phyloP scores from a whole-genome alignment of 2,113 vertebrate genomes.

The Bos javanicus region DNA sequence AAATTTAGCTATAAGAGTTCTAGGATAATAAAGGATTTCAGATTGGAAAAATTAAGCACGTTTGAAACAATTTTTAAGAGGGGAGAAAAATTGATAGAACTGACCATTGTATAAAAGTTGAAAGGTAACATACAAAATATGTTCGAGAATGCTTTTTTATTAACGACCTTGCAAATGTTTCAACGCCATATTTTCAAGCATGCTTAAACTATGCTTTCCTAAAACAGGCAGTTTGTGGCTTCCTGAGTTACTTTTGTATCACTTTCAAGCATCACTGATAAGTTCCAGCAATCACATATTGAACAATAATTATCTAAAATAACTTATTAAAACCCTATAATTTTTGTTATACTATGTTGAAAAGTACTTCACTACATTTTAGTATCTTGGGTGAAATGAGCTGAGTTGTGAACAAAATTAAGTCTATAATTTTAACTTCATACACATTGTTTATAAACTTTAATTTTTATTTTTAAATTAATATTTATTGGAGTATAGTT shows the following conservation, averaged over 20 bases:
- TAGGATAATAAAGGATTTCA: neutral
- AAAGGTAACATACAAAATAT: constrained; percentile 44
- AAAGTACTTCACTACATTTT: neutral
- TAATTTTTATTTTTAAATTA: neutral
- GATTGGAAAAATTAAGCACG: constrained; percentile 25
- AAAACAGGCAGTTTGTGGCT: constrained; percentile 4
- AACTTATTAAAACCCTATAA: neutral
- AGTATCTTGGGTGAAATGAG: neutral
- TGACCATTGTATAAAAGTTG: constrained; percentile 30
- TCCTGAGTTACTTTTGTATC: neutral
- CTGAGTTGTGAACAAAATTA: neutral
- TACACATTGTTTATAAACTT: neutral
- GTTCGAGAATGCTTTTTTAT: constrained; percentile 43
- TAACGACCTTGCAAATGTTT: constrained; percentile 19
- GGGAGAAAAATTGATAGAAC: constrained; percentile 1
- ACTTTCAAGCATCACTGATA: neutral
- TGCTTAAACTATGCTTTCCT: neutral
- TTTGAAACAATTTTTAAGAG: constrained; percentile 59
- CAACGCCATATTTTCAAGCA: neutral
- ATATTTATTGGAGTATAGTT: neutral
- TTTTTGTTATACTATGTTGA: neutral
- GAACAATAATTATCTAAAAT: neutral
- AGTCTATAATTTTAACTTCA: neutral
- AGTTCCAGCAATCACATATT: neutral
- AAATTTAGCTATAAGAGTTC: neutral